Conservation (phyloP, 2,113 vertebrate species). For the Melanerpes aurifrons region DNA sequence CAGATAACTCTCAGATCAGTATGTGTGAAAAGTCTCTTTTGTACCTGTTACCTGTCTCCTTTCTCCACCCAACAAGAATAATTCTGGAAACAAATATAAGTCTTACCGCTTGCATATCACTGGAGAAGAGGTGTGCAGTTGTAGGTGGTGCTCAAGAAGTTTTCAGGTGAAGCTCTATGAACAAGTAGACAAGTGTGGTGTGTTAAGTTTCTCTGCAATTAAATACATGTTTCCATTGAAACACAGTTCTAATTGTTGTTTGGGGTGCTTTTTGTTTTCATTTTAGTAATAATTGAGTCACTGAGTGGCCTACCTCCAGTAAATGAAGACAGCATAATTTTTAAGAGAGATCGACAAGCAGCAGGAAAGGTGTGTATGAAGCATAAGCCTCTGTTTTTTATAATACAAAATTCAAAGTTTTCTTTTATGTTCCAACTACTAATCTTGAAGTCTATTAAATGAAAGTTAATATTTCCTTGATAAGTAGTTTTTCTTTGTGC, state of each 20-base stretch:
- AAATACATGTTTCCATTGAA: not conserved
- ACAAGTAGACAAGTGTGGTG: not conserved
- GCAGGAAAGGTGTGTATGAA: slow-evolving; percentile 85
- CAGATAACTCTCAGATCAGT: no score
- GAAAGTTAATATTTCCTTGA: not conserved
- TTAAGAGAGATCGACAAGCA: slow-evolving; percentile 81
- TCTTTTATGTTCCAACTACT: not conserved
- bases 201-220: not conserved
- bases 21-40: no score
- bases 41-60: not conserved
- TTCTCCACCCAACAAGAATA: not conserved
- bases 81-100: not conserved
- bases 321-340: slow-evolving; percentile 90
- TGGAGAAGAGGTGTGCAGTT: not conserved
- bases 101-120: accelerated
- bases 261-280: not conserved
- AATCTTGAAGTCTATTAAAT: not conserved
- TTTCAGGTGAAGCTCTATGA: not conserved
- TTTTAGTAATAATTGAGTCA: slow-evolving; percentile 90
- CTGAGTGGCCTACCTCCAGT: slow-evolving; percentile 84
- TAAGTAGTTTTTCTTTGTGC: not conserved
- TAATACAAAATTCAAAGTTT: not conserved
- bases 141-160: not conserved
- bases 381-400: not conserved
- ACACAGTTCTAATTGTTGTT: not conserved